phyloP scores from a whole-genome alignment of 2,888 invertebrate species.

The Malachius bipustulatus region DNA sequence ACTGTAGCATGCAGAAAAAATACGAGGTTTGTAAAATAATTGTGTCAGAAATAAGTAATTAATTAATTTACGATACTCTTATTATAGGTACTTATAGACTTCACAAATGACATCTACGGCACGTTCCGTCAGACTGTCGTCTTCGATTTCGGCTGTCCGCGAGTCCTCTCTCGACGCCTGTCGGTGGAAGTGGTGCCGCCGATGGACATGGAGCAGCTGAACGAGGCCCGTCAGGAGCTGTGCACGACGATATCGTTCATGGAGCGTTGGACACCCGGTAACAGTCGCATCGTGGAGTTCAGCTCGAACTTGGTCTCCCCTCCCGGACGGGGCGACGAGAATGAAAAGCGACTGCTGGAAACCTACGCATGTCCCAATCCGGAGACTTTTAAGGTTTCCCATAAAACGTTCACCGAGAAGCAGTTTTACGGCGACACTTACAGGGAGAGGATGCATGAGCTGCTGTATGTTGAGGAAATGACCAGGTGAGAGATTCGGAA shows the following conservation, averaged over 20 bases:
- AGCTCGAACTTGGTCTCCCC: constrained; percentile 23
- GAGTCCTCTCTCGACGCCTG: constrained; percentile 51
- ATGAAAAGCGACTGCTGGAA: constrained; percentile 43
- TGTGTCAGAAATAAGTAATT: too few relatives aligned
- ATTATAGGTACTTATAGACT: constrained; percentile 41
- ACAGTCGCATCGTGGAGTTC: constrained; percentile 36
- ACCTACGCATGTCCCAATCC: constrained; percentile 56
- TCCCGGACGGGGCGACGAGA: constrained; percentile 32
- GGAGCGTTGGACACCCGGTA: constrained; percentile 44
- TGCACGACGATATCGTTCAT: constrained; percentile 48
- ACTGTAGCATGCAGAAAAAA: too few relatives aligned
- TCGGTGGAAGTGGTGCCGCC: constrained; percentile 67
- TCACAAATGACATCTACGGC: constrained; percentile 60
- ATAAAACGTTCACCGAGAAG: constrained; percentile 52
- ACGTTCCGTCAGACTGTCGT: constrained; percentile 68
- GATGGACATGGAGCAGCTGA: constrained; percentile 50
- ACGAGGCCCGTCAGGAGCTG: constrained; percentile 51
- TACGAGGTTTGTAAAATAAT: constrained; percentile 25
- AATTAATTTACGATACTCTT: too few relatives aligned
- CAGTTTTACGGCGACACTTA: constrained; percentile 57
- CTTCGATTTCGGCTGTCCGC: constrained; percentile 59
- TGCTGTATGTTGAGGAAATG: constrained; percentile 66
- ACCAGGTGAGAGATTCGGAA: too few relatives aligned
- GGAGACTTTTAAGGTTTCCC: constrained; percentile 54
- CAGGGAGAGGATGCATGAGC: constrained; percentile 58